Percentiles rank a stretch among this genome's conserved stretches.
Evolutionary conservation across 30 jellyfish, hydroid and myxozoan species (phyloP).

Genomic region (Clytia hemisphaerica): DNA sequence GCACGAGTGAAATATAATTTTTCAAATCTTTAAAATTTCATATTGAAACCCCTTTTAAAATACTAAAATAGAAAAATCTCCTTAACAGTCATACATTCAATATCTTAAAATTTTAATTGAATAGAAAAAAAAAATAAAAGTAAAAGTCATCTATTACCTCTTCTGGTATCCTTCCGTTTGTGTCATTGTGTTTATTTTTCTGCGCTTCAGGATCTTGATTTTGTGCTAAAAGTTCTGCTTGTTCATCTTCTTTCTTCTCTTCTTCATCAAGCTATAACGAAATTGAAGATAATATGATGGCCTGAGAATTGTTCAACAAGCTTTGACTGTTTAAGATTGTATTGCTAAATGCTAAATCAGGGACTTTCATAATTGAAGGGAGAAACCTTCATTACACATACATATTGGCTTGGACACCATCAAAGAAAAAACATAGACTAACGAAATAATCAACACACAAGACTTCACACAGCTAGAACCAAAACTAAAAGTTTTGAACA

Average conservation of each 20-base stretch:
- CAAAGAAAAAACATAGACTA: no score
- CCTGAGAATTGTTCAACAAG: no score
- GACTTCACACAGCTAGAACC: no score
- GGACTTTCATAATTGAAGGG: no score
- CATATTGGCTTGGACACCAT: no score
- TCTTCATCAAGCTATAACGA: slow-evolving; percentile 20
- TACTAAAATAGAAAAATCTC: background rate
- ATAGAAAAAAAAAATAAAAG: background rate
- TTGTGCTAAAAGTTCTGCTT: slow-evolving; percentile 21
- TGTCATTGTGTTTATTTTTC: background rate
- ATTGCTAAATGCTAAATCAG: no score
- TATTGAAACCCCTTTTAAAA: background rate
- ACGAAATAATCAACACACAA: no score
- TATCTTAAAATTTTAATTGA: background rate
- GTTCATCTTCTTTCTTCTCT: slow-evolving; percentile 33
- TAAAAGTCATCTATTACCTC: background rate
- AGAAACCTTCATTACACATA: no score
- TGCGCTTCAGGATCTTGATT: slow-evolving; percentile 5
- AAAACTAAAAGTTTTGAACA: no score
- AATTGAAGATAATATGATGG: no score
- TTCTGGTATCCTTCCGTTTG: slow-evolving; percentile 20
- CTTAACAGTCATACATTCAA: no score
- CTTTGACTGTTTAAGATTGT: no score
- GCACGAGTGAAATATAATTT: background rate
- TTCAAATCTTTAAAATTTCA: background rate